These are phyloP conservation scores for Chloroceryle aenea DNA, from an alignment of 2,113 vertebrate species.

Conservation along the genomic window DNA sequence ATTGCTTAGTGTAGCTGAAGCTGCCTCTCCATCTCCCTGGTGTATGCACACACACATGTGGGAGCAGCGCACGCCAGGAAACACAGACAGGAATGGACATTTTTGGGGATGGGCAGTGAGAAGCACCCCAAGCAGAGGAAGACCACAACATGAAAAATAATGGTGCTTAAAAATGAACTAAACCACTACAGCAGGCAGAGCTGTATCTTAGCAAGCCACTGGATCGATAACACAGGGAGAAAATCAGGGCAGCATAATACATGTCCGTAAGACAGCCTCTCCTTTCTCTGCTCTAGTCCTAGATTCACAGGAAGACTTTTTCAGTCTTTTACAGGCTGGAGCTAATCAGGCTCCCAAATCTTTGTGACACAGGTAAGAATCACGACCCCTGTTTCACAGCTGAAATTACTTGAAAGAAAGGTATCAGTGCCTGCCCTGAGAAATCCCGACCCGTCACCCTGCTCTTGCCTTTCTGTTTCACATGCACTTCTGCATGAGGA, in stretches of 20 bases:
- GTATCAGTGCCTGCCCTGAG: background rate
- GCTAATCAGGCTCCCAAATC: background rate
- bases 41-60: background rate
- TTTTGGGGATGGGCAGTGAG: slow-evolving; percentile 1
- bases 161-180: slow-evolving; percentile 51
- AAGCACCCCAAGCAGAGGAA: background rate
- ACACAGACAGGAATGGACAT: background rate
- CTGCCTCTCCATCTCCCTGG: slow-evolving; percentile 69
- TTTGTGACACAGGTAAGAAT: background rate
- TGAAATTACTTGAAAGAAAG: background rate
- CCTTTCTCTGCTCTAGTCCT: background rate
- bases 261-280: background rate
- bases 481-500: background rate
- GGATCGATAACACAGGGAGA: slow-evolving; percentile 11
- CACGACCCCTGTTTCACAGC: background rate
- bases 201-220: background rate
- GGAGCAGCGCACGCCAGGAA: background rate
- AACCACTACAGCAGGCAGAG: slow-evolving; percentile 29
- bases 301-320: background rate
- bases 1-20: slow-evolving; percentile 90
- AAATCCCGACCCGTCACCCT: background rate
- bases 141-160: slow-evolving; percentile 57
- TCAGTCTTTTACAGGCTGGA: background rate
- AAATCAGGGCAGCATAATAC: slow-evolving; percentile 5
- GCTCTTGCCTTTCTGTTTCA: background rate